Evolutionary conservation across 2,113 vertebrate species (phyloP).

Genomic region (Hylia prasina): DNA sequence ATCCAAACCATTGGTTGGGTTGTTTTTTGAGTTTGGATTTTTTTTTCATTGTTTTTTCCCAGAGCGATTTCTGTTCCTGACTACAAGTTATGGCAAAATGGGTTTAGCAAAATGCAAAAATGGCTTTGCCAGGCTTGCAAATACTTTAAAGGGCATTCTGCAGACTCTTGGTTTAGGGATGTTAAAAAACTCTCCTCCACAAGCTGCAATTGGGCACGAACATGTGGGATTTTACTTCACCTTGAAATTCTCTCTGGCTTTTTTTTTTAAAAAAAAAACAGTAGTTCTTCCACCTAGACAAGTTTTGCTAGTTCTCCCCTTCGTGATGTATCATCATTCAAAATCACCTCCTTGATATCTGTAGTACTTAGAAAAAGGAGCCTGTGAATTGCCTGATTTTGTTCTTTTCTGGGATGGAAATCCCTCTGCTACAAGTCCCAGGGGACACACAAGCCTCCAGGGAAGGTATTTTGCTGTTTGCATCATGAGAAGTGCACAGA

Average conservation of each 20-base stretch:
- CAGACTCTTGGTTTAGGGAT: neutral
- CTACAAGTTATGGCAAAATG: neutral
- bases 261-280: neutral
- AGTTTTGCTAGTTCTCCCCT: neutral
- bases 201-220: neutral
- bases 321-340: accelerated
- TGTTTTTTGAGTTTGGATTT: neutral
- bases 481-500: neutral
- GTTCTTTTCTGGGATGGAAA: neutral
- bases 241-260: neutral
- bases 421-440: neutral
- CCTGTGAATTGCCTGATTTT: neutral
- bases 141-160: neutral
- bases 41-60: neutral
- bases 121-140: neutral
- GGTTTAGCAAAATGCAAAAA: neutral
- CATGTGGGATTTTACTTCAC: neutral
- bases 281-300: neutral
- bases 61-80: neutral
- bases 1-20: neutral
- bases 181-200: neutral
- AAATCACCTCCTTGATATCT: neutral
- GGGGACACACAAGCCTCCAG: accelerated
- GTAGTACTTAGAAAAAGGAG: neutral
- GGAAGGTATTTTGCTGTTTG: neutral